These are phyloP conservation scores for Apotomis capreana DNA, from an alignment of 2,888 invertebrate genomes.

Conservation along the genomic window DNA sequence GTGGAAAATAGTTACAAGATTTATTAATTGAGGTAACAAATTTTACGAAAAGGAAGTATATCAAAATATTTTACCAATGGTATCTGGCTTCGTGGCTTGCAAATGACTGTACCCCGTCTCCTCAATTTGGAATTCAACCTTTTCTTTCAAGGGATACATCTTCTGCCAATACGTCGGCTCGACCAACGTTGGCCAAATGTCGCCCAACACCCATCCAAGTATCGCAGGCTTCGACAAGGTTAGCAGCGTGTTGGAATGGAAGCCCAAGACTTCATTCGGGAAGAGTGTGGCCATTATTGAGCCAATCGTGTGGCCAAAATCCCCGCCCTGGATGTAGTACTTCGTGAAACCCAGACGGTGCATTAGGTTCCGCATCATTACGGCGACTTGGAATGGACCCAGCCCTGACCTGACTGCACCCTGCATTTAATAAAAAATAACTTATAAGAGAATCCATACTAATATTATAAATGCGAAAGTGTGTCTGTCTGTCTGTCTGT, in stretches of 20 bases:
- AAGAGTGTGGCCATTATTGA: constrained; percentile 85
- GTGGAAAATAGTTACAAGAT: too few species aligned
- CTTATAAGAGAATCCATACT: too few species aligned
- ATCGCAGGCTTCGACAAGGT: constrained; percentile 56
- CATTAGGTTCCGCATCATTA: constrained; percentile 89
- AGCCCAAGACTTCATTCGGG: constrained; percentile 83
- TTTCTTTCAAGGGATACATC: constrained; percentile 78
- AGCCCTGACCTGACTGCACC: constrained; percentile 84
- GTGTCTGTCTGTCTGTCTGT: too few species aligned
- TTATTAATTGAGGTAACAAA: too few species aligned
- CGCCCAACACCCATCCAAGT: constrained; percentile 70
- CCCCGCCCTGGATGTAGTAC: constrained; percentile 89
- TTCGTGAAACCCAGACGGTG: constrained; percentile 84
- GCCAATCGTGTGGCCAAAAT: constrained; percentile 88
- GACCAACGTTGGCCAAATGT: constrained; percentile 78
- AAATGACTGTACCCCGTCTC: constrained; percentile 87
- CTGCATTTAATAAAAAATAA: constrained; percentile 55
- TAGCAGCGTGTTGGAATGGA: constrained; percentile 86
- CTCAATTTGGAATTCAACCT: constrained; percentile 61
- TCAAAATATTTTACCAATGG: constrained; percentile 84
- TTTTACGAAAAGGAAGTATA: neutral
- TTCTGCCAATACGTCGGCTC: constrained; percentile 72
- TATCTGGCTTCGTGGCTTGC: constrained; percentile 93
- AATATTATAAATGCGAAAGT: too few species aligned
- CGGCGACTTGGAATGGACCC: constrained; percentile 81